Evolutionary conservation across 1,140 invertebrate genomes (phyloP).

Genomic region (Drosophila oshimai): DNA sequence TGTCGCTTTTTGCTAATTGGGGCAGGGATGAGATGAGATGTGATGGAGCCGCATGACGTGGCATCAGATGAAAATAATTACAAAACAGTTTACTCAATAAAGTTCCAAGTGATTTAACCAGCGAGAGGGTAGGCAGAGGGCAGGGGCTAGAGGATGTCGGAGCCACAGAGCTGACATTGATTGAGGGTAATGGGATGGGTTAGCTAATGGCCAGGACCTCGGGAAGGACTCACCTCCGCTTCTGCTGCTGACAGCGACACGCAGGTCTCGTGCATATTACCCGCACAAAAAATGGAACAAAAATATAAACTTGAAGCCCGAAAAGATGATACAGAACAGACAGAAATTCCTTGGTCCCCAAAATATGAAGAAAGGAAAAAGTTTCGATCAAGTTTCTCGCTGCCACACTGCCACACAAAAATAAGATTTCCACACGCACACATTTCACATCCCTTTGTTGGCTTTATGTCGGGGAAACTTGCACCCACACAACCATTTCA

Average conservation of each 20-base stretch:
- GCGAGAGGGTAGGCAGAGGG: conserved; percentile 13
- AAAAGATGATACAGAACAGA: not conserved
- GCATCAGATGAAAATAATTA: conserved; percentile 72
- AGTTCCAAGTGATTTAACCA: conserved; percentile 75
- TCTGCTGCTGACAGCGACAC: conserved; percentile 10
- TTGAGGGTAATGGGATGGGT: conserved; percentile 24
- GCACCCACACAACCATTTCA: conserved; percentile 62
- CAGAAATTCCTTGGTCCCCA: not conserved
- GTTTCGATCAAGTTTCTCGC: conserved; percentile 57
- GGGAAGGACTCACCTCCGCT: conserved; percentile 27
- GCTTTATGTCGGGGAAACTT: conserved; percentile 34
- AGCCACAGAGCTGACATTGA: conserved; percentile 61
- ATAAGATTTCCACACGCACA: conserved; percentile 47
- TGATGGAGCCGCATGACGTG: conserved; percentile 47
- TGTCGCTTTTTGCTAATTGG: conserved; percentile 73
- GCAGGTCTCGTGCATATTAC: conserved; percentile 8
- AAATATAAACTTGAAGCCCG: not conserved
- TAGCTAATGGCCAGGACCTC: conserved; percentile 9
- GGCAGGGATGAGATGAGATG: conserved; percentile 18
- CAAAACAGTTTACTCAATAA: conserved; percentile 77
- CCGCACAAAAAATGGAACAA: not conserved
- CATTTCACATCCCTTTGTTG: not conserved
- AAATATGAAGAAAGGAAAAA: conserved; percentile 18
- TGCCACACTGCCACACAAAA: conserved; percentile 28
- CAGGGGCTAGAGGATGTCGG: conserved; percentile 6